A percentile compares a stretch with the other conserved stretches of the same genome.
These are phyloP conservation scores for Lates japonicus DNA, from an alignment of 2,797 vertebrate species.

Conservation along the genomic window DNA sequence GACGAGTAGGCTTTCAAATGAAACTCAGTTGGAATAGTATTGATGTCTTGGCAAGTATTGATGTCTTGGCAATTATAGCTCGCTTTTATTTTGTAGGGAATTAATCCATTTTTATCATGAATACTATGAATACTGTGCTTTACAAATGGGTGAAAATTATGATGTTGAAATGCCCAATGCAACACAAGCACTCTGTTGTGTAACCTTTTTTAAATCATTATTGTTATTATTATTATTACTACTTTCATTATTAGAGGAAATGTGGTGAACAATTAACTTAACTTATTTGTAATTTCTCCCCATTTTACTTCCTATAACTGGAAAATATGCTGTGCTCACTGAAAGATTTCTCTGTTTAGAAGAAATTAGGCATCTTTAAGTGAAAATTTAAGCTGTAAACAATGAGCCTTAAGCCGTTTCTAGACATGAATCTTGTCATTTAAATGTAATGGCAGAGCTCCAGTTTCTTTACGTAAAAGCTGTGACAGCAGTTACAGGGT, in stretches of 20 bases:
- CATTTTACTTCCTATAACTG: not conserved
- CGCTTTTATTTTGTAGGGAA: not conserved
- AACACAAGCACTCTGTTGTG: not conserved
- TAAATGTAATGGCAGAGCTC: not conserved
- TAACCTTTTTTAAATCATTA: not conserved
- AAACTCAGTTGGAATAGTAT: not conserved
- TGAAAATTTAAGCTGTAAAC: not conserved
- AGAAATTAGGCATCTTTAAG: not conserved
- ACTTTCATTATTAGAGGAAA: not conserved
- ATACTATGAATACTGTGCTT: not conserved
- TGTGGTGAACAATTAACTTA: not conserved
- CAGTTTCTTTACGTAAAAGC: too few species aligned
- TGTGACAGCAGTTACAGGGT: not conserved
- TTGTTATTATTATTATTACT: not conserved
- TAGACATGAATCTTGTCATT: not conserved
- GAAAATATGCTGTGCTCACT: not conserved
- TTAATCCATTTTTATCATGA: not conserved
- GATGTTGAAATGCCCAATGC: not conserved
- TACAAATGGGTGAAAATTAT: not conserved
- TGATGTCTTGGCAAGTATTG: not conserved
- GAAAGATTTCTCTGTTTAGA: too few species aligned
- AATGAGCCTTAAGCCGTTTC: not conserved
- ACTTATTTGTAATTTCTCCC: not conserved
- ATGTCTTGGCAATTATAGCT: not conserved
- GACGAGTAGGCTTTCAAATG: not conserved